Evolutionary conservation across 2,888 invertebrate genomes (phyloP).

Genomic region (Marronus borbonicus): DNA sequence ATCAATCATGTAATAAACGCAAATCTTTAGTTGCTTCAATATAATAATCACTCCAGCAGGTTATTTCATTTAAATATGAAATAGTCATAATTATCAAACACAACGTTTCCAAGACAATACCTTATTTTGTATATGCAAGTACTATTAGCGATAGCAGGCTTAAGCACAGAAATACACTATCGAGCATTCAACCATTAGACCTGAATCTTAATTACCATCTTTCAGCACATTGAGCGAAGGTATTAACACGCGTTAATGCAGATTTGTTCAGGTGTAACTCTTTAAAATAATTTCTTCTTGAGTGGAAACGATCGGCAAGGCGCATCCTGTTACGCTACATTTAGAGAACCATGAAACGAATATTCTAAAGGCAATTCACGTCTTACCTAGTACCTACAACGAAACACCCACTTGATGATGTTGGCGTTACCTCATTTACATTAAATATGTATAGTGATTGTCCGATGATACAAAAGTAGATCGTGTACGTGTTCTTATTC

Average conservation of each 20-base stretch:
- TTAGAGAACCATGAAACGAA: slow-evolving; percentile 15
- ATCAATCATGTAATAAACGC: too few species aligned
- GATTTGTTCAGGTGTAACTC: slow-evolving; percentile 24
- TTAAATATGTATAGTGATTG: neutral
- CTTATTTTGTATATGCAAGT: neutral
- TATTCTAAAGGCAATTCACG: slow-evolving; percentile 12
- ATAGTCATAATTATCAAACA: too few species aligned
- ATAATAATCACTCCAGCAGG: too few species aligned
- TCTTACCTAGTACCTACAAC: slow-evolving; percentile 10
- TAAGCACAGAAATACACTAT: neutral
- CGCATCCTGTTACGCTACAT: slow-evolving; percentile 14
- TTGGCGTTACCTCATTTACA: slow-evolving; percentile 6
- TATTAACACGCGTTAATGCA: slow-evolving; percentile 4
- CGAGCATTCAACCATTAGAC: neutral
- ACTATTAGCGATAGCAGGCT: neutral
- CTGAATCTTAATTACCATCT: slow-evolving; percentile 31
- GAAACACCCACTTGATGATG: slow-evolving; percentile 17
- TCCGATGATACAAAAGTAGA: slow-evolving; percentile 1
- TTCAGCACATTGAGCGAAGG: slow-evolving; percentile 22
- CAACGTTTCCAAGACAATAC: too few species aligned
- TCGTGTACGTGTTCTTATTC: neutral
- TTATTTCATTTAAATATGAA: too few species aligned
- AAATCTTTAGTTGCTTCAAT: too few species aligned
- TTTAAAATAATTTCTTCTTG: slow-evolving; percentile 5
- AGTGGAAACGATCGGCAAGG: slow-evolving; percentile 10